These are phyloP conservation scores for Baronia brevicornis DNA, from an alignment of 2,888 invertebrate species.

Conservation along the genomic window DNA sequence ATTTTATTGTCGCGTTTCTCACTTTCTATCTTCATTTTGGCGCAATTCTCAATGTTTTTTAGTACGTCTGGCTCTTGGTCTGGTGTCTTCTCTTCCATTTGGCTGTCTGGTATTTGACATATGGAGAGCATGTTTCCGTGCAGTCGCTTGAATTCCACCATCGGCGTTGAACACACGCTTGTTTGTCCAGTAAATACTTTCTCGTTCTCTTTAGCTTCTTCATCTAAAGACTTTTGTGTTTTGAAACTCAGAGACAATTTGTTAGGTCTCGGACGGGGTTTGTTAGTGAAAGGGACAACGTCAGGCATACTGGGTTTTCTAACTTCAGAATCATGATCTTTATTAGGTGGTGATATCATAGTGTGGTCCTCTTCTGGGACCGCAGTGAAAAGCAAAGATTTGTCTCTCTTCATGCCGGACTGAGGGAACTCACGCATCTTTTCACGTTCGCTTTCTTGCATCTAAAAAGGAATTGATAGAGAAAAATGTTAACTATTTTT, in stretches of 20 bases:
- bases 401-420: conserved; percentile 83
- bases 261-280: conserved; percentile 68
- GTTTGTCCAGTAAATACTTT: conserved; percentile 80
- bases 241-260: conserved; percentile 77
- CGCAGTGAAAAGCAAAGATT: conserved; percentile 86
- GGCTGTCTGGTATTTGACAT: conserved; percentile 77
- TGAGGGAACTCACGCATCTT: conserved; percentile 66
- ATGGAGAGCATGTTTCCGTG: conserved; percentile 84
- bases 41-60: conserved; percentile 50
- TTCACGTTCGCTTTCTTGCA: conserved; percentile 61
- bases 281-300: conserved; percentile 69
- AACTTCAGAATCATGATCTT: conserved; percentile 35
- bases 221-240: conserved; percentile 72
- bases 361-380: conserved; percentile 85
- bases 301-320: conserved; percentile 60
- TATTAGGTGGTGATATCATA: conserved; percentile 63
- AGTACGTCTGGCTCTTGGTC: conserved; percentile 49
- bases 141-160: conserved; percentile 84
- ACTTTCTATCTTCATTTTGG: conserved; percentile 42
- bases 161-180: conserved; percentile 85
- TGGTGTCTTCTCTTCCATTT: conserved; percentile 70
- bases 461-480: conserved; percentile 35
- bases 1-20: conserved; percentile 55
- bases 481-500: background rate
- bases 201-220: conserved; percentile 69